Conservation (phyloP, 2,113 vertebrate genomes). For the Ancistrus triradiatus region DNA sequence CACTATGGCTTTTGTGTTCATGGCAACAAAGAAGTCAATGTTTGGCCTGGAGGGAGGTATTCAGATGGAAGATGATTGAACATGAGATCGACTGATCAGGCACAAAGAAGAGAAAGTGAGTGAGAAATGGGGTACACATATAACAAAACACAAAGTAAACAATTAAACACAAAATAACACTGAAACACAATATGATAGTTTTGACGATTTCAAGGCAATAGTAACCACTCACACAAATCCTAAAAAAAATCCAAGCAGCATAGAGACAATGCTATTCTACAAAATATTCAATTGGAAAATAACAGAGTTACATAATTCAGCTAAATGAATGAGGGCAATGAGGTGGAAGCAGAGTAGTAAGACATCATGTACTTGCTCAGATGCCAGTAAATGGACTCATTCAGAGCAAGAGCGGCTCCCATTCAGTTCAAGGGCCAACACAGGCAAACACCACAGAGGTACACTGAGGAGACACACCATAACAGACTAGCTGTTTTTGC, state of each 20-base stretch:
- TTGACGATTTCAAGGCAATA: no score
- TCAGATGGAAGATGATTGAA: no score
- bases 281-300: not conserved
- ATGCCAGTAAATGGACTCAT: conserved; percentile 24
- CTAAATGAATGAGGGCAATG: conserved; percentile 8
- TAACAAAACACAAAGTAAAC: no score
- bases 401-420: conserved; percentile 26
- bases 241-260: no score
- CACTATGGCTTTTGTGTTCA: conserved; percentile 62
- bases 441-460: not conserved
- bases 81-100: no score
- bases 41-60: conserved; percentile 46
- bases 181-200: no score
- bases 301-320: conserved; percentile 7
- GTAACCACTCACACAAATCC: no score
- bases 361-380: conserved; percentile 10
- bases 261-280: no score
- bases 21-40: conserved; percentile 66
- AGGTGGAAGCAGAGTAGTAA: not conserved
- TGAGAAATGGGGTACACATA: no score
- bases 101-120: no score
- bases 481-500: not conserved
- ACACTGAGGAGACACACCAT: not conserved
- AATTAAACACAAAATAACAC: no score
- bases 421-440: conserved; percentile 7